These are phyloP conservation scores for Nomada ferruginata DNA, from an alignment of 2,888 invertebrate species.

Conservation along the genomic window DNA sequence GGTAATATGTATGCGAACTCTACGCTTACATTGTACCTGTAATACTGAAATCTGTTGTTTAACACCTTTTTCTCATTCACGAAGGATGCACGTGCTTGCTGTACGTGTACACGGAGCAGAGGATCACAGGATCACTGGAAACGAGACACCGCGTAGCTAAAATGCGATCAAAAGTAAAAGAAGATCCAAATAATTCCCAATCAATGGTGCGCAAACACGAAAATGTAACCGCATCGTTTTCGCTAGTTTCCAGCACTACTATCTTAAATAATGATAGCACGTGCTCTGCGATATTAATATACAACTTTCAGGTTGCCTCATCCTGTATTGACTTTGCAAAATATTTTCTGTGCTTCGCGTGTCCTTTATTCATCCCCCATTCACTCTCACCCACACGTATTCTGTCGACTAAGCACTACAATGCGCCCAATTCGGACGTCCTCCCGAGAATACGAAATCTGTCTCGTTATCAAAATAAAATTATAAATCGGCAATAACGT, in stretches of 20 bases:
- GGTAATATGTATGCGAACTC: neutral
- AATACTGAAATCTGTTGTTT: slow-evolving; percentile 20
- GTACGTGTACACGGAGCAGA: too few species aligned
- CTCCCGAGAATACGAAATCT: slow-evolving; percentile 76
- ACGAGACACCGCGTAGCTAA: too few species aligned
- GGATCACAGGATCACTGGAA: too few species aligned
- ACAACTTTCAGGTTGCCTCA: neutral
- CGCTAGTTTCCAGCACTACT: neutral
- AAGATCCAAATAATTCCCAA: neutral
- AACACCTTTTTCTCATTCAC: neutral
- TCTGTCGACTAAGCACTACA: neutral
- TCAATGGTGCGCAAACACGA: neutral
- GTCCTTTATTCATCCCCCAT: neutral
- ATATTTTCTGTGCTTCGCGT: slow-evolving; percentile 34
- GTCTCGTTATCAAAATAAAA: slow-evolving; percentile 81
- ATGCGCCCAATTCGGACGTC: slow-evolving; percentile 60
- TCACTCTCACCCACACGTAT: too few species aligned
- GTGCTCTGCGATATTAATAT: neutral
- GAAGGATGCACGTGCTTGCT: neutral
- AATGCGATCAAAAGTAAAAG: too few species aligned
- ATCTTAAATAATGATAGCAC: too few species aligned
- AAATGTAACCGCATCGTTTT: neutral
- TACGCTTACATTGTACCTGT: neutral
- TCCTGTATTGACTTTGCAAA: slow-evolving; percentile 36
- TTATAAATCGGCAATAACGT: slow-evolving; percentile 81